phyloP scores from a whole-genome alignment of 2,888 invertebrate genomes.

The Coleophora flavipennella region DNA sequence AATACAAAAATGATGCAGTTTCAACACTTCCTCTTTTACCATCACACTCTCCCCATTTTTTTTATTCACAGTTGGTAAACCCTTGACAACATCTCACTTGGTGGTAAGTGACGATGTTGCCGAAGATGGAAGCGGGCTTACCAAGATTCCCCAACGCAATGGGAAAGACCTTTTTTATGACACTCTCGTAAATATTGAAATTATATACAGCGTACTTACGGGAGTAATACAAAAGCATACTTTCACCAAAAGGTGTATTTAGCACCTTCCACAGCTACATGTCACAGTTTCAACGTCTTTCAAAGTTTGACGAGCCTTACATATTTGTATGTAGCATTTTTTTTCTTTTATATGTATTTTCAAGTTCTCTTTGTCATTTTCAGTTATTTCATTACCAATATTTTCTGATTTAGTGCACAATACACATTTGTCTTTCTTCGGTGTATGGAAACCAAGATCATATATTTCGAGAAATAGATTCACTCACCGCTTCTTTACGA shows the following conservation, averaged over 20 bases:
- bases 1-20: slow-evolving; percentile 19
- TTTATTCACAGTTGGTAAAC: too few species aligned
- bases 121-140: too few species aligned
- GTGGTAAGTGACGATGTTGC: too few species aligned
- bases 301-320: slow-evolving; percentile 2
- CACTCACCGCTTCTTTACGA: slow-evolving; percentile 1
- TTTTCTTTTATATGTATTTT: not conserved
- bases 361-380: not conserved
- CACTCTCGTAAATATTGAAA: slow-evolving; percentile 22
- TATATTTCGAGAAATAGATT: slow-evolving; percentile 7
- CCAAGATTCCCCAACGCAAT: too few species aligned
- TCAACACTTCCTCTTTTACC: slow-evolving; percentile 24
- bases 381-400: not conserved
- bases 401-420: slow-evolving; percentile 7
- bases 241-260: slow-evolving; percentile 19
- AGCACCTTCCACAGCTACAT: slow-evolving; percentile 20
- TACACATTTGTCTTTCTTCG: slow-evolving; percentile 14
- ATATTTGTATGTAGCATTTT: not conserved
- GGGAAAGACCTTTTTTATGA: slow-evolving; percentile 18
- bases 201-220: slow-evolving; percentile 25
- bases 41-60: slow-evolving; percentile 24
- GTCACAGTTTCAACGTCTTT: not conserved
- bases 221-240: slow-evolving; percentile 18
- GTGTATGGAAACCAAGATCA: too few species aligned
- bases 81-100: too few species aligned